phyloP scores from a whole-genome alignment of 2,888 invertebrate genomes.

The Platerodrilus igneus region DNA sequence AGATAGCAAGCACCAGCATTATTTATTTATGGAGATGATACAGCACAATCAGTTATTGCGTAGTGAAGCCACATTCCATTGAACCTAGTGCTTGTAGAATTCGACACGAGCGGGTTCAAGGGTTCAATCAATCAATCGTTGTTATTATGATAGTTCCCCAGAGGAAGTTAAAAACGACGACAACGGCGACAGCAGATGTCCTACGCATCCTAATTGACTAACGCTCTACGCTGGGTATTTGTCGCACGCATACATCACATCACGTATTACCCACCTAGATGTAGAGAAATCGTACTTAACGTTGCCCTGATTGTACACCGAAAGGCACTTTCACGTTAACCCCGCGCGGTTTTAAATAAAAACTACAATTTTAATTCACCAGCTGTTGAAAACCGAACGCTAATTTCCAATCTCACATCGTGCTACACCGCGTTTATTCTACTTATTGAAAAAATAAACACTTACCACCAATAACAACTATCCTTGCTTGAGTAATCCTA shows the following conservation, averaged over 20 bases:
- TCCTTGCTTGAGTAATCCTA: too few relatives aligned
- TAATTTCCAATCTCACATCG: too few relatives aligned
- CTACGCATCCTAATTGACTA: constrained; percentile 15
- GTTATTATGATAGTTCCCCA: constrained; percentile 17
- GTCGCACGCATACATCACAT: constrained; percentile 7
- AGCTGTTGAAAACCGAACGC: too few relatives aligned
- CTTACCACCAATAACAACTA: too few relatives aligned
- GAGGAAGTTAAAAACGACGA: constrained; percentile 15
- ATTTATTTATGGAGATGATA: constrained; percentile 9
- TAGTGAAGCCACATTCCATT: constrained; percentile 18
- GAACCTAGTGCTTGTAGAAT: constrained; percentile 19
- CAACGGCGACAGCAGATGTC: constrained; percentile 22
- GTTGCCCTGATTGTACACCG: constrained; percentile 29
- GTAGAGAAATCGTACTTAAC: constrained; percentile 31
- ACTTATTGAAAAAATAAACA: too few relatives aligned
- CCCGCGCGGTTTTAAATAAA: too few relatives aligned
- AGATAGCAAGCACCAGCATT: constrained; percentile 13
- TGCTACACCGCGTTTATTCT: too few relatives aligned
- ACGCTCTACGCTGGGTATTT: background rate
- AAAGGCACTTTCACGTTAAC: constrained; percentile 35
- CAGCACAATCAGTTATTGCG: constrained; percentile 19
- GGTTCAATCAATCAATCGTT: constrained; percentile 23
- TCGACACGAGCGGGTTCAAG: constrained; percentile 20
- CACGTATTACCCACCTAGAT: constrained; percentile 7
- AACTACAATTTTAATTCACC: too few relatives aligned